Evolutionary conservation across 1,140 invertebrate species (phyloP), one percentile per base, ranked within the genome.

Genomic region (Sesamia nonagrioides): DNA sequence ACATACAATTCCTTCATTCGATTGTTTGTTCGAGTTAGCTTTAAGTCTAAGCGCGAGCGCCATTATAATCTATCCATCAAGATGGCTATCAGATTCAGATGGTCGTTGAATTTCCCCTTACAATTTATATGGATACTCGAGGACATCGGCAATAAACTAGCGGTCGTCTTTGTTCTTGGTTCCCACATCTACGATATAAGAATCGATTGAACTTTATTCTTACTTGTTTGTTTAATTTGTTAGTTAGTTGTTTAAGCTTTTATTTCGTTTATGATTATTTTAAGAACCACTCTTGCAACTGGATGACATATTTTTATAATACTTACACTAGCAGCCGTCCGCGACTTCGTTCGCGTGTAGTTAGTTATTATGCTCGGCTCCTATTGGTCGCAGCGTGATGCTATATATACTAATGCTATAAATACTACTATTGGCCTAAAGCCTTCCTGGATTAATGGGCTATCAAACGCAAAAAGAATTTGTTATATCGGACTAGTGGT

Each of bases 41-140:
- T 48, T 78, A 42, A 33, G 58, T 71, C 78, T 79, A 56, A 52
- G 42, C 27, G 27, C 81, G 74, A 81, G 79, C 81, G 76, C 82
- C 83, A 74, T 76, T 79, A 74, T 80, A 79, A 83, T 84, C 83
- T 82, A 86, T 87, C 82, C 81, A 85, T 87, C 86, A 87, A 87
- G 85, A 89, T 90, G 37, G 40, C 81, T 86, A 90, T 89, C 88
- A 68, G 78, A 81, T 85, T 87, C 76, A 84, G 79, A 81, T 84
- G 81, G 80, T 66, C 71, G 80, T 58, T 77, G 83, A 82, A 77
- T 83, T 86, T 84, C 72, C 77, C 78, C 77, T 58, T 69, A 81
- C 79, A 83, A 82, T 87, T 84, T 86, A 85, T 87, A 85, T 85
- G 80, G 83, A 78, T 80, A 81, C 74, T 71, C 63, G 72, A 68